These are phyloP conservation scores for Meta bourneti DNA, from an alignment of 2,888 invertebrate species.

Conservation along the genomic window DNA sequence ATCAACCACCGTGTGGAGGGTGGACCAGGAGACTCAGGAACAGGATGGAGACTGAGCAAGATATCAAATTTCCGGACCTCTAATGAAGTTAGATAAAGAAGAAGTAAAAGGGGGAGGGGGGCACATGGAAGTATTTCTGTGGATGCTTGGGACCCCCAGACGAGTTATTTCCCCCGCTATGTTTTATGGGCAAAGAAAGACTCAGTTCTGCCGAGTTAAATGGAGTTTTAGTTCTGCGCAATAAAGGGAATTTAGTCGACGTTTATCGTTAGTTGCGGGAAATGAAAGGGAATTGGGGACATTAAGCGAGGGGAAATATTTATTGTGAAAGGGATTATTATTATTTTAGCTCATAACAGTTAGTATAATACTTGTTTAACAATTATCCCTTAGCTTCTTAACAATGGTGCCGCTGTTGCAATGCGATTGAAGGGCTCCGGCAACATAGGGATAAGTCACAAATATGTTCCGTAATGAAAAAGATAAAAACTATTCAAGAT, in stretches of 20 bases:
- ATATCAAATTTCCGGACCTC: conserved; percentile 61
- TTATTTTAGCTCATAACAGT: not conserved
- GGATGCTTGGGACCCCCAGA: not conserved
- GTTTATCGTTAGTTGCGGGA: not conserved
- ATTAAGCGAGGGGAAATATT: not conserved
- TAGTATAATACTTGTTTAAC: not conserved
- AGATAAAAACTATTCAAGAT: no score
- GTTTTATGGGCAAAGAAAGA: not conserved
- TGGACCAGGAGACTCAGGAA: not conserved
- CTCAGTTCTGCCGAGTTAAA: not conserved
- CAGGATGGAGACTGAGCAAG: conserved; percentile 27
- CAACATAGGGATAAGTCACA: no score
- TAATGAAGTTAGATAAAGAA: conserved; percentile 62
- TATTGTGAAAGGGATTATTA: not conserved
- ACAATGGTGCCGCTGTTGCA: no score
- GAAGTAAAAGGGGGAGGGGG: not conserved
- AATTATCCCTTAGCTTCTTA: no score
- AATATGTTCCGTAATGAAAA: no score
- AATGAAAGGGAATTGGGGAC: no score
- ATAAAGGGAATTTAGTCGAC: conserved; percentile 1
- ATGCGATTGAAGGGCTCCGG: no score
- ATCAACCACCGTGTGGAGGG: not conserved
- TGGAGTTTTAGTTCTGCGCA: conserved; percentile 13
- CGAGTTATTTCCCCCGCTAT: not conserved
- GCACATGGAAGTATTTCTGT: not conserved